These are phyloP conservation scores for Acleris laterana DNA, from an alignment of 2,888 invertebrate genomes.

Conservation along the genomic window DNA sequence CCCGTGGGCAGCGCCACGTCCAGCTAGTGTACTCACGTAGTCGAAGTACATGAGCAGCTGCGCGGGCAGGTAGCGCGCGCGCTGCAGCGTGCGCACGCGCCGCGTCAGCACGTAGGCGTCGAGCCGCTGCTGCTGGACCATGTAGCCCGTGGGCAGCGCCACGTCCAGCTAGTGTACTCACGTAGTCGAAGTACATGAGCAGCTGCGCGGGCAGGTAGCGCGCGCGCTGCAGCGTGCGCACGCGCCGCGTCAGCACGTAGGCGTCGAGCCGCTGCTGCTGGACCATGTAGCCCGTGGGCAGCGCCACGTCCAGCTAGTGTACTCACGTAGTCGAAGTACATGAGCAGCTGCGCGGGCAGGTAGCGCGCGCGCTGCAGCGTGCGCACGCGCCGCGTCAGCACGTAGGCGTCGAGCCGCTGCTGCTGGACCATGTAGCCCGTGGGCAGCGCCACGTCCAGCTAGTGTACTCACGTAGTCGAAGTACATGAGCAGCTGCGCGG, in stretches of 20 bases:
- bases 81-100: conserved; percentile 90
- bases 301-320: conserved; percentile 89
- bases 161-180: conserved; percentile 91
- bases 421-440: conserved; percentile 97
- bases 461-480: conserved; percentile 94
- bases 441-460: conserved; percentile 93
- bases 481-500: conserved; percentile 94
- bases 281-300: conserved; percentile 96
- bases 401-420: conserved; percentile 93
- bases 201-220: conserved; percentile 92
- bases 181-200: conserved; percentile 96
- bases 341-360: conserved; percentile 91
- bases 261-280: conserved; percentile 95
- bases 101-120: conserved; percentile 93
- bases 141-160: conserved; percentile 95
- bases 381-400: conserved; percentile 89
- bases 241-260: conserved; percentile 91
- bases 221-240: conserved; percentile 93
- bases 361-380: conserved; percentile 94
- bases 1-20: conserved; percentile 95
- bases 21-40: conserved; percentile 90
- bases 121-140: conserved; percentile 94
- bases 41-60: conserved; percentile 97
- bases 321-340: conserved; percentile 97
- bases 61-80: conserved; percentile 91